Conservation (phyloP, 2,888 invertebrate genomes). For the Noctua janthina region DNA sequence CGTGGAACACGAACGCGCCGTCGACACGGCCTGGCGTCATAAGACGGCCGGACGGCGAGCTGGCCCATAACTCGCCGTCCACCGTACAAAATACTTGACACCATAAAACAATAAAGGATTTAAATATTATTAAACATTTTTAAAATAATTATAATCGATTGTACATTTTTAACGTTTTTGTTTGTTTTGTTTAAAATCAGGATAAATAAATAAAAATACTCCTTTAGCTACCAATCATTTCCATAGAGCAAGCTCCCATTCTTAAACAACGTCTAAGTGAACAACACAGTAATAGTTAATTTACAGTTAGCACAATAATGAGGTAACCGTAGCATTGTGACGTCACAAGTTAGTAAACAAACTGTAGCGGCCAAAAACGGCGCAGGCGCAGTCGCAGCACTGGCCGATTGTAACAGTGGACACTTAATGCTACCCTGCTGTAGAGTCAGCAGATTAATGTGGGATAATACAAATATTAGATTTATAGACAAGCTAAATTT, state of each 20-base stretch:
- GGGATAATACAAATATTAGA: background rate
- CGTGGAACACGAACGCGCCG: too few relatives aligned
- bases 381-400: slow-evolving; percentile 72
- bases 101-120: too few relatives aligned
- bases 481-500: background rate
- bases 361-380: slow-evolving; percentile 81
- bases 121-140: too few relatives aligned
- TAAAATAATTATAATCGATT: too few relatives aligned
- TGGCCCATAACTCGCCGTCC: too few relatives aligned
- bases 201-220: background rate
- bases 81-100: too few relatives aligned
- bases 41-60: too few relatives aligned
- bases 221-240: background rate
- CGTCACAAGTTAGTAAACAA: slow-evolving; percentile 79
- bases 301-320: slow-evolving; percentile 77
- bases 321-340: slow-evolving; percentile 78
- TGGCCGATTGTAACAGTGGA: slow-evolving; percentile 70
- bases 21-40: too few relatives aligned
- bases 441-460: slow-evolving; percentile 56
- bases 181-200: too few relatives aligned
- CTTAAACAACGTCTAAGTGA: slow-evolving; percentile 35
- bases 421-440: slow-evolving; percentile 65
- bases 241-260: background rate
- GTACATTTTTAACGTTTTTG: too few relatives aligned
- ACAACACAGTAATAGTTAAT: slow-evolving; percentile 62